phyloP scores from a whole-genome alignment of 2,113 vertebrate genomes.

The Mobula birostris region DNA sequence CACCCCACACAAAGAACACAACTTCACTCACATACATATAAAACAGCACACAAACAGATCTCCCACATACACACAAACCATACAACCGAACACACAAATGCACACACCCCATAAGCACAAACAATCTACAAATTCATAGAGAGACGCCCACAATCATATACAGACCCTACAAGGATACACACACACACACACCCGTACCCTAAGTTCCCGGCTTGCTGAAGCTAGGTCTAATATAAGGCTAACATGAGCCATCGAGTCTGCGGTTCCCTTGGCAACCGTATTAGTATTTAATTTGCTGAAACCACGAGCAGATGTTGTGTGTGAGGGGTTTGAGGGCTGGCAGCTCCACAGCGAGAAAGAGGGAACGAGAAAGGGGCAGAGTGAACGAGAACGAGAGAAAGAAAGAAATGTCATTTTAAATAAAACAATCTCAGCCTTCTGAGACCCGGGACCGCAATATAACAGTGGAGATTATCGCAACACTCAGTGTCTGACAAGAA shows the following conservation, averaged over 20 bases:
- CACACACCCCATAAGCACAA: too few species aligned
- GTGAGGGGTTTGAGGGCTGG: not conserved
- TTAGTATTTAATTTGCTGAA: conserved; percentile 56
- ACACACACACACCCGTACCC: too few species aligned
- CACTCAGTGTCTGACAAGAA: not conserved
- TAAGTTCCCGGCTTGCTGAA: not conserved
- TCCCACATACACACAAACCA: too few species aligned
- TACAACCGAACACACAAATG: too few species aligned
- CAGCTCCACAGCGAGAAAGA: not conserved
- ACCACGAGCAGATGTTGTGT: conserved; percentile 39
- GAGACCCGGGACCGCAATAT: not conserved
- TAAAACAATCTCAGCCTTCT: not conserved
- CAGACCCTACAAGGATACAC: too few species aligned
- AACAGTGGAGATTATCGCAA: not conserved
- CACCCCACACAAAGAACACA: too few species aligned
- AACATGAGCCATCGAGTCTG: conserved; percentile 64
- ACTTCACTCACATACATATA: too few species aligned
- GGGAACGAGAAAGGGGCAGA: conserved; percentile 34
- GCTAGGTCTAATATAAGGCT: not conserved
- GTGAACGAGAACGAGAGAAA: conserved; percentile 38
- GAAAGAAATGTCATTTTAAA: not conserved
- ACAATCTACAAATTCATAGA: too few species aligned
- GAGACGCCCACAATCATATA: too few species aligned
- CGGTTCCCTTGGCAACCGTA: conserved; percentile 67
- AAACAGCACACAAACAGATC: too few species aligned